Evolutionary conservation across 1,140 invertebrate genomes (phyloP), one percentile per base, ranked within the genome.

Genomic region (Fopius arisanus): DNA sequence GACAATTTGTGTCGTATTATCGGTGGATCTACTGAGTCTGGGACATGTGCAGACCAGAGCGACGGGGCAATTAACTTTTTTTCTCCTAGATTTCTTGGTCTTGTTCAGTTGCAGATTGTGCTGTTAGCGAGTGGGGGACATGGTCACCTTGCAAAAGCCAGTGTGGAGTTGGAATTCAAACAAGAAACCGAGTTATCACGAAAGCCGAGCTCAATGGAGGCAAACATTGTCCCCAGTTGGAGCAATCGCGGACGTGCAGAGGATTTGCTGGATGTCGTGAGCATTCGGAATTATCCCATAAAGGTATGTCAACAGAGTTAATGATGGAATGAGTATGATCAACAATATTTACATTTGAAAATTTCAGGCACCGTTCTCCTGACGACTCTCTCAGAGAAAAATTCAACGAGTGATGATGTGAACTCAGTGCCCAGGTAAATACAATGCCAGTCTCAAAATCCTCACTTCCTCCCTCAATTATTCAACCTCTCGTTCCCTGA

Each of bases 91-190:
- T 48, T 48, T 48, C 7, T 48, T 48, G 14, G 1, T 19, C 43
- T 21, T 76, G 90, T 90, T 5, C 81, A 96, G 94, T 95, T 67
- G 87, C 92, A 65, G 94, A 96, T 83, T 96, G 94, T 84, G 89
- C 91, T 77, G 93, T 95, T 37, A 92, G 92, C 28, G 90, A 90
- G 14, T 96, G 94, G 94, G 91, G 91, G 4, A 85, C 90, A 1
- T 96, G 94, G 94, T 92, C 92, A 6, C 88, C 90, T 0, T 96
- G 94, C 81, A 92, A 94, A 82, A 91, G 91, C 1, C 90, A 90
- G 67, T 96, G 94, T 80, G 94, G 94, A 37, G 89, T 91, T 2
- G 94, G 94, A 9, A 91, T 91, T 77, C 94, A 94, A 92, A 90
- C 90, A 26, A 87, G 94, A 41, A 89, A 87, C 5, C 86, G 94